A percentile compares a stretch with the other conserved stretches of the same genome.
Conservation (phyloP, 2,797 vertebrate species). For the Psittacula derbiana region DNA sequence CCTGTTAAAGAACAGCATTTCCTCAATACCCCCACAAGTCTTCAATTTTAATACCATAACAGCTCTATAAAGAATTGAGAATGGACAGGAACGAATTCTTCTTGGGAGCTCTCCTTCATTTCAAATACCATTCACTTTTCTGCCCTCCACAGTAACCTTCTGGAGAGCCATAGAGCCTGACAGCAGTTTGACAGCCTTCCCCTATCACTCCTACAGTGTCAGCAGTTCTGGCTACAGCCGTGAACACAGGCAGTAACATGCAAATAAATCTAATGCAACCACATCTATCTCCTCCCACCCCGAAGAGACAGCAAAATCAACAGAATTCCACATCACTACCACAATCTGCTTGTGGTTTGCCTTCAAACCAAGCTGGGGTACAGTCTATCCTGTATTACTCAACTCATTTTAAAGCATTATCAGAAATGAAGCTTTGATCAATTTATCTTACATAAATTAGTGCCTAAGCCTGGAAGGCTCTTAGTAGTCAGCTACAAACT, state of each 20-base stretch:
- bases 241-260: constrained; percentile 3
- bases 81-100: background rate
- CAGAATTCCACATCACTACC: constrained; percentile 17
- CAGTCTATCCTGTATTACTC: constrained; percentile 17
- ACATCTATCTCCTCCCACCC: background rate
- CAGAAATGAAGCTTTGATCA: constrained; percentile 46
- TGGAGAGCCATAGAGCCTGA: background rate
- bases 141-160: background rate
- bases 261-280: constrained; percentile 14
- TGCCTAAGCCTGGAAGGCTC: background rate
- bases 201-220: background rate
- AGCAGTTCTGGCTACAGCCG: constrained; percentile 15
- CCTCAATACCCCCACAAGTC: background rate
- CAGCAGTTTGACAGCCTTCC: background rate
- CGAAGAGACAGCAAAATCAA: constrained; percentile 48
- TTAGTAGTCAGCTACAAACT: constrained; percentile 23
- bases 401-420: constrained; percentile 27
- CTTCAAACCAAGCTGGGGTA: constrained; percentile 16
- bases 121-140: background rate
- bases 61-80: background rate
- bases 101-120: background rate
- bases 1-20: background rate
- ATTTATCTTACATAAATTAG: constrained; percentile 42
- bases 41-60: background rate
- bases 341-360: constrained; percentile 47